Evolutionary conservation across 2,113 vertebrate species (phyloP).

Genomic region (Cryptotis parvus): DNA sequence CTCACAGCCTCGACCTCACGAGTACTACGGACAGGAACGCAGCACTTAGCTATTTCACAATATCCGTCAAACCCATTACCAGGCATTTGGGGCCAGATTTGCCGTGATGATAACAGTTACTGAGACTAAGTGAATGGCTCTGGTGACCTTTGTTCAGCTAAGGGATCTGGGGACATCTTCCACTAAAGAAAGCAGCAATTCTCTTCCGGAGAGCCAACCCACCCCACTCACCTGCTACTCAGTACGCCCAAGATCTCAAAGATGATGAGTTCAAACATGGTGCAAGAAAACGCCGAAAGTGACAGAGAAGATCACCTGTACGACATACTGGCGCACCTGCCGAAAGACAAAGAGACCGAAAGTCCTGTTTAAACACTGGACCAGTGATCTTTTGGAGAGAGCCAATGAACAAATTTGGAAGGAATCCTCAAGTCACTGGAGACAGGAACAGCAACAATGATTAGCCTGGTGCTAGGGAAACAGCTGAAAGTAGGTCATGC

Average conservation of each 20-base stretch:
- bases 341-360: slow-evolving; percentile 38
- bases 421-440: slow-evolving; percentile 3
- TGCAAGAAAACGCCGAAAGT: slow-evolving; percentile 99
- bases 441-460: neutral
- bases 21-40: neutral
- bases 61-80: slow-evolving; percentile 1
- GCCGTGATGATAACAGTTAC: neutral
- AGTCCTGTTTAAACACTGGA: neutral
- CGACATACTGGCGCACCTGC: slow-evolving; percentile 96
- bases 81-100: neutral
- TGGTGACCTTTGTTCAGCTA: too few species aligned
- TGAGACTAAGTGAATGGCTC: neutral
- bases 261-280: slow-evolving; percentile 99
- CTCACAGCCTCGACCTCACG: neutral
- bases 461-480: neutral
- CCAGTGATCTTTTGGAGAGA: neutral
- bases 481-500: neutral
- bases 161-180: neutral
- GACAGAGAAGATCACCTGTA: slow-evolving; percentile 98
- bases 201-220: neutral
- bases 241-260: slow-evolving; percentile 98
- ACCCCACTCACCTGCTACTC: slow-evolving; percentile 92
- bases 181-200: neutral
- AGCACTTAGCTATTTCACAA: neutral
- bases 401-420: slow-evolving; percentile 38